Conservation (phyloP, 2,113 vertebrate genomes). For the Pseudolaguvia tuberculata region DNA sequence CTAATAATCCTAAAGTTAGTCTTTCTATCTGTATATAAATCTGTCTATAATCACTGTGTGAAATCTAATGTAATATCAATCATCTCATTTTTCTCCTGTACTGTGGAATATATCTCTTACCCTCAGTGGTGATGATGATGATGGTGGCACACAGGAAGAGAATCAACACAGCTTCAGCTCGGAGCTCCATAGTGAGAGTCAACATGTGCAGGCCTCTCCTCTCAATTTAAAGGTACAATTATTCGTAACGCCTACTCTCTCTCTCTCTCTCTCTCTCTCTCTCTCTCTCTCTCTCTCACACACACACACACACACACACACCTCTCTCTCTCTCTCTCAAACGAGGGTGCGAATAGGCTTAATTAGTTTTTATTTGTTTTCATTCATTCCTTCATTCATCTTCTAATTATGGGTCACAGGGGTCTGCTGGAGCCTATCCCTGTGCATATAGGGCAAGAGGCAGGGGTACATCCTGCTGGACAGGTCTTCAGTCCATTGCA, state of each 20-base stretch:
- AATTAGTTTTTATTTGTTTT: no score
- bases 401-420: no score
- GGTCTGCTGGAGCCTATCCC: no score
- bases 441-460: no score
- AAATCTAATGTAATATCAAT: not conserved
- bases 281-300: not conserved
- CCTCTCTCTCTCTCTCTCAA: no score
- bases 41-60: not conserved
- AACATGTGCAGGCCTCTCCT: not conserved
- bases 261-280: not conserved
- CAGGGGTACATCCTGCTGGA: no score
- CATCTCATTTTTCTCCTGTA: not conserved
- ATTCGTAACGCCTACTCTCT: not conserved
- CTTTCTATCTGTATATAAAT: no score
- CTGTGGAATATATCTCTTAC: conserved; percentile 52
- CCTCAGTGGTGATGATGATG: conserved; percentile 54
- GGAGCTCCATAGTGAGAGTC: conserved; percentile 60
- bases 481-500: no score
- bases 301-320: not conserved
- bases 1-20: no score
- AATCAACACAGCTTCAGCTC: conserved; percentile 33
- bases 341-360: no score
- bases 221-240: not conserved
- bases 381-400: no score
- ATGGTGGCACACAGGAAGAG: conserved; percentile 49